Conservation (phyloP, 2,113 vertebrate genomes). For the Romanogobio albipinnatus region DNA sequence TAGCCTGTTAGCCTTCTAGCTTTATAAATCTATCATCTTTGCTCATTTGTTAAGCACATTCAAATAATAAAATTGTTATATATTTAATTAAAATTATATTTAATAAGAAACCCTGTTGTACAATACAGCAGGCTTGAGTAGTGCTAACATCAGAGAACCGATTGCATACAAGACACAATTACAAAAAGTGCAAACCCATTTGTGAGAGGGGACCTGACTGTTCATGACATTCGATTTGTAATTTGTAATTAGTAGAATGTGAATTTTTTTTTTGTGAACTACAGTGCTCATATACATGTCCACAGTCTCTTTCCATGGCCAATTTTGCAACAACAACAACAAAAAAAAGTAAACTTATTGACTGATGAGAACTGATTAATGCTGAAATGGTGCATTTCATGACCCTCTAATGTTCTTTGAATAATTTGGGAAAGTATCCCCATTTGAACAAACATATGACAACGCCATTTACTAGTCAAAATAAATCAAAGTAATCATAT, state of each 20-base stretch:
- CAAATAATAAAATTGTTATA: not conserved
- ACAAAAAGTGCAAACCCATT: not conserved
- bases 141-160: not conserved
- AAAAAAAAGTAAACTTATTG: too few species aligned
- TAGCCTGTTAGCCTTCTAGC: not conserved
- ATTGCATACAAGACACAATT: not conserved
- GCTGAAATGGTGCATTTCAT: not conserved
- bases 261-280: not conserved
- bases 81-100: not conserved
- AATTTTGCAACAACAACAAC: not conserved
- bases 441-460: slow-evolving; percentile 3
- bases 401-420: not conserved
- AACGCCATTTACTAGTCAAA: not conserved
- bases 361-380: not conserved
- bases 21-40: not conserved
- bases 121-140: not conserved
- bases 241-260: not conserved
- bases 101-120: not conserved
- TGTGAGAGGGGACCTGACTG: not conserved
- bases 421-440: not conserved
- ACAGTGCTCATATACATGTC: not conserved
- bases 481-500: not conserved
- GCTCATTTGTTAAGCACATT: not conserved
- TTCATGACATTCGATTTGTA: not conserved
- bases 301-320: not conserved